These are phyloP conservation scores for Hycleus cichorii DNA, from an alignment of 1,140 invertebrate species.

Conservation along the genomic window DNA sequence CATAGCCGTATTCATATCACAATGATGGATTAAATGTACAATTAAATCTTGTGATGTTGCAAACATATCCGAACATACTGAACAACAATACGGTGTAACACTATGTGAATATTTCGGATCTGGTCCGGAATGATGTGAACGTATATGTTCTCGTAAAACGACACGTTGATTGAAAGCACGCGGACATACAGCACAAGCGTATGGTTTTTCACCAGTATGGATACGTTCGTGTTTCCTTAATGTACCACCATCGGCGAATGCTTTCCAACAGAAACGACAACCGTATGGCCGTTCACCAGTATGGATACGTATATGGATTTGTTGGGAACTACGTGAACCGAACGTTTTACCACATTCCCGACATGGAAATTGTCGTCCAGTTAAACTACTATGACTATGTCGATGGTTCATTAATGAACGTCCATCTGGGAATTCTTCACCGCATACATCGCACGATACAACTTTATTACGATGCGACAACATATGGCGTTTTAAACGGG, in stretches of 20 bases:
- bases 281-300: constrained; percentile 76
- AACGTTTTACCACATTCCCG: constrained; percentile 78
- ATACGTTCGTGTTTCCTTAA: constrained; percentile 95
- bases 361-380: constrained; percentile 72
- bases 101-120: constrained; percentile 50
- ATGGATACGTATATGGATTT: constrained; percentile 85
- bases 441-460: constrained; percentile 61
- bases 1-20: constrained; percentile 72
- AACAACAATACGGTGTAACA: constrained; percentile 59
- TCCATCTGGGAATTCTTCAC: constrained; percentile 63
- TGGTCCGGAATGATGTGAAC: constrained; percentile 72
- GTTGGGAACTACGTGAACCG: constrained; percentile 80
- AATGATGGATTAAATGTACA: constrained; percentile 72
- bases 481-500: constrained; percentile 55
- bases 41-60: constrained; percentile 65
- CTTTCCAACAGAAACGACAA: constrained; percentile 96
- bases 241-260: constrained; percentile 96
- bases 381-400: constrained; percentile 48
- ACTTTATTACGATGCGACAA: constrained; percentile 62
- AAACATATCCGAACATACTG: constrained; percentile 63
- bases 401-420: constrained; percentile 62
- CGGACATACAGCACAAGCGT: constrained; percentile 89
- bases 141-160: constrained; percentile 70
- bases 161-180: constrained; percentile 79
- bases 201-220: constrained; percentile 93